Conservation (phyloP, 2,113 vertebrate genomes). For the Leiothrix lutea region DNA sequence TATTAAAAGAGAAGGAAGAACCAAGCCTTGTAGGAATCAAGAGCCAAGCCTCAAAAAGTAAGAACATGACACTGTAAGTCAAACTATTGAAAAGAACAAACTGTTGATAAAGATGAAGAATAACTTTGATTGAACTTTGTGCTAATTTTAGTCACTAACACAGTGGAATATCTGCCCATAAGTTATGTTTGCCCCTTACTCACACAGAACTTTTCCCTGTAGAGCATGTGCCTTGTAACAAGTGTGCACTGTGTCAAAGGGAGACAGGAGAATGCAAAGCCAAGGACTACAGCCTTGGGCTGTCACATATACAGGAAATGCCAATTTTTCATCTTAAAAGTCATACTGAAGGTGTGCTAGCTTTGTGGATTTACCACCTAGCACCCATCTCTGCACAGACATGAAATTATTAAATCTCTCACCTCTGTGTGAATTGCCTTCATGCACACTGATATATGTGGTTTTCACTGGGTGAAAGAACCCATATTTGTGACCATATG, state of each 20-base stretch:
- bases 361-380: not conserved
- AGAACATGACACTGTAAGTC: not conserved
- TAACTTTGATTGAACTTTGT: not conserved
- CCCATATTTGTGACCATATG: not conserved
- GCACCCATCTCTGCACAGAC: not conserved
- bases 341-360: not conserved
- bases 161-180: not conserved
- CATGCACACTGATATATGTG: not conserved
- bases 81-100: not conserved
- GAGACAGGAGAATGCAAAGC: not conserved
- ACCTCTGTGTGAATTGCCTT: not conserved
- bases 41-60: not conserved
- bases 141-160: not conserved
- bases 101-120: not conserved
- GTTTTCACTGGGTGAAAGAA: not conserved
- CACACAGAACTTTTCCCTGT: not conserved
- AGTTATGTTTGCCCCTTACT: not conserved
- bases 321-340: not conserved
- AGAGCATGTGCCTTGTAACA: not conserved
- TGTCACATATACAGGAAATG: not conserved
- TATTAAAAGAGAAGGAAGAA: not conserved
- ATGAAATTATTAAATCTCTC: not conserved
- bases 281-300: not conserved
- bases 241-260: not conserved
- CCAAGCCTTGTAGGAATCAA: not conserved